A percentile compares a stretch with the other conserved stretches of the same genome.
Conservation (phyloP, 2,888 invertebrate species). For the Euplexia lucipara region DNA sequence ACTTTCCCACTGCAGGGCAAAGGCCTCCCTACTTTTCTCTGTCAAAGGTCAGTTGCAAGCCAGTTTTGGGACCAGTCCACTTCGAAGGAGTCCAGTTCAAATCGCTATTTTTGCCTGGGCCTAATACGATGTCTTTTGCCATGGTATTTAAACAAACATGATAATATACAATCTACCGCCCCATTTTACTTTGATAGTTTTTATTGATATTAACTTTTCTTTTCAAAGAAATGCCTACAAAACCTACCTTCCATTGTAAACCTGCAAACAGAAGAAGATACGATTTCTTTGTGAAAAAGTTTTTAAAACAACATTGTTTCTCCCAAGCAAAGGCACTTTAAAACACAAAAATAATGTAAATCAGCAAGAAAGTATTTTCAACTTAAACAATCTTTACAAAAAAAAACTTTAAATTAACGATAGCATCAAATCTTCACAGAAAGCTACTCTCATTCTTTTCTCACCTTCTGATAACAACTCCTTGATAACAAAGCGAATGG, state of each 20-base stretch:
- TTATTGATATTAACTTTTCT: too few relatives aligned
- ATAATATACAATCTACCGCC: too few relatives aligned
- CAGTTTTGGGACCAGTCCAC: too few relatives aligned
- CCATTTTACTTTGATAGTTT: too few relatives aligned
- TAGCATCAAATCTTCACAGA: conserved; percentile 35
- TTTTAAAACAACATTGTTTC: conserved; percentile 25
- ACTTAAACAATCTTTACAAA: conserved; percentile 14
- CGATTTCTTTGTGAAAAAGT: conserved; percentile 5
- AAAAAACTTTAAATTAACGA: conserved; percentile 53
- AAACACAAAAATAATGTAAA: conserved; percentile 20
- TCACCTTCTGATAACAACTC: conserved; percentile 44
- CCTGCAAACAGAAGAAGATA: conserved; percentile 4
- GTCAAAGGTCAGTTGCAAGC: too few relatives aligned
- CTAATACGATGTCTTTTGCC: too few relatives aligned
- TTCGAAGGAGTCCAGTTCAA: too few relatives aligned
- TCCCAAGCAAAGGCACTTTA: conserved; percentile 5
- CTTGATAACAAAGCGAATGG: conserved; percentile 40
- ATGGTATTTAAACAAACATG: too few relatives aligned
- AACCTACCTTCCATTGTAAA: not conserved
- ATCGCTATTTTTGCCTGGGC: too few relatives aligned
- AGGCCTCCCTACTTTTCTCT: too few relatives aligned
- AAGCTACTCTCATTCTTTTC: conserved; percentile 35
- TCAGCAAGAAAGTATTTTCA: conserved; percentile 37
- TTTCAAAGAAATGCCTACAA: not conserved
- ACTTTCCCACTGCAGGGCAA: too few relatives aligned